Conservation (phyloP, 2,888 invertebrate genomes). For the Oligia fasciuncula region DNA sequence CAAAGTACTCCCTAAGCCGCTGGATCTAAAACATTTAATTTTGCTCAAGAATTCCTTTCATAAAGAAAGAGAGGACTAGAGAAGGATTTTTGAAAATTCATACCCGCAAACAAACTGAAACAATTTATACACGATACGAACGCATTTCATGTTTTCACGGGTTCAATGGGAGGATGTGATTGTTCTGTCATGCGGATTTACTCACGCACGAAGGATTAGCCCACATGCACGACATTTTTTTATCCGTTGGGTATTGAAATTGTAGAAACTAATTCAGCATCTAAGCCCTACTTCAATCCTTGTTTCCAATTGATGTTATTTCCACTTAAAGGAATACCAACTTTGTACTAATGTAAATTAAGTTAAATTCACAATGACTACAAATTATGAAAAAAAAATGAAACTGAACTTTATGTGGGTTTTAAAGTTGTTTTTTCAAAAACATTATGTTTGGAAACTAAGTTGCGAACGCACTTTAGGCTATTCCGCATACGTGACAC, state of each 20-base stretch:
- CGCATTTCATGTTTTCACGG: neutral
- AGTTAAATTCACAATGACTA: neutral
- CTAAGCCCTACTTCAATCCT: neutral
- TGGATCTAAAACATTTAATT: neutral
- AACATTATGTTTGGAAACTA: neutral
- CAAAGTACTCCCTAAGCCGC: neutral
- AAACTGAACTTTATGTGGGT: neutral
- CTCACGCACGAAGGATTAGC: neutral
- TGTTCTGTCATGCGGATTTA: neutral
- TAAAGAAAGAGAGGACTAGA: neutral
- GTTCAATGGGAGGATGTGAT: neutral
- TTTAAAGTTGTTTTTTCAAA: neutral
- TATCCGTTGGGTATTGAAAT: neutral
- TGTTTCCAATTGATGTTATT: neutral
- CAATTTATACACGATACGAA: too few species aligned
- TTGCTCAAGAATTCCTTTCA: neutral
- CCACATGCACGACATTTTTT: neutral
- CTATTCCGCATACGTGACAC: neutral
- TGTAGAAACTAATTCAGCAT: neutral
- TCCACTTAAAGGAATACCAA: neutral
- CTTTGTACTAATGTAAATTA: neutral
- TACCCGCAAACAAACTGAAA: too few species aligned
- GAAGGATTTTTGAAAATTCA: neutral
- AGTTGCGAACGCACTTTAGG: neutral
- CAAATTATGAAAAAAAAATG: neutral